These are phyloP conservation scores for Alfaro cultratus DNA, from an alignment of 2,797 vertebrate species.

Conservation along the genomic window DNA sequence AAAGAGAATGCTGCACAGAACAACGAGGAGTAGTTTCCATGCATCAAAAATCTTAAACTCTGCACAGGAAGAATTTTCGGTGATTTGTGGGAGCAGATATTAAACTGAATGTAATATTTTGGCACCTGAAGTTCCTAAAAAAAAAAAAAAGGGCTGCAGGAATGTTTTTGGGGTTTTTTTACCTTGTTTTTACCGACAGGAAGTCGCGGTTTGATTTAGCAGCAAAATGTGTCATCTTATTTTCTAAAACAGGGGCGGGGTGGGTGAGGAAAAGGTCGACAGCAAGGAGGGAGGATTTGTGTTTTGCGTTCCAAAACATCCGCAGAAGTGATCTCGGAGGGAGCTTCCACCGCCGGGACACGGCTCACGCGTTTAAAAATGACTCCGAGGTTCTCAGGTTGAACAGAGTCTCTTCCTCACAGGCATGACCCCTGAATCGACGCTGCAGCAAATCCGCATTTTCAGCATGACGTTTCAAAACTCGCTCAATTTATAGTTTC, in stretches of 20 bases:
- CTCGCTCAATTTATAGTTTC: slow-evolving; percentile 27
- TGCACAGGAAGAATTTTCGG: slow-evolving; percentile 28
- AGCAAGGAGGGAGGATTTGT: background rate
- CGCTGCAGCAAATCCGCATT: slow-evolving; percentile 51
- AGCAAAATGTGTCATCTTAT: slow-evolving; percentile 39
- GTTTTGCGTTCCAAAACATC: slow-evolving; percentile 32
- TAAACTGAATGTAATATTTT: slow-evolving; percentile 39
- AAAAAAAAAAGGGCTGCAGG: slow-evolving; percentile 12
- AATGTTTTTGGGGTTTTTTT: slow-evolving; percentile 1
- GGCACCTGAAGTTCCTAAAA: slow-evolving; percentile 8
- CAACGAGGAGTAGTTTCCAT: background rate
- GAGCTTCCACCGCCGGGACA: slow-evolving; percentile 29
- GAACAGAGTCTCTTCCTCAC: slow-evolving; percentile 61
- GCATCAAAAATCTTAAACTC: background rate
- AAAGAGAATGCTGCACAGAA: slow-evolving; percentile 5
- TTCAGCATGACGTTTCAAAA: slow-evolving; percentile 69
- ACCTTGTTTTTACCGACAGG: slow-evolving; percentile 3
- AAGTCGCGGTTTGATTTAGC: slow-evolving; percentile 8
- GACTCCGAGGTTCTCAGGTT: slow-evolving; percentile 80
- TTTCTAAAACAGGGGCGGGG: slow-evolving; percentile 27
- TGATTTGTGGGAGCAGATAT: slow-evolving; percentile 5
- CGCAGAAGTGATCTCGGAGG: slow-evolving; percentile 2
- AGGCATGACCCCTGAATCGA: slow-evolving; percentile 36
- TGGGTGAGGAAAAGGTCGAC: background rate
- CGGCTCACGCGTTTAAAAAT: slow-evolving; percentile 50